These are phyloP conservation scores for Chaetops frenatus DNA, from an alignment of 2,113 vertebrate species.

Conservation along the genomic window DNA sequence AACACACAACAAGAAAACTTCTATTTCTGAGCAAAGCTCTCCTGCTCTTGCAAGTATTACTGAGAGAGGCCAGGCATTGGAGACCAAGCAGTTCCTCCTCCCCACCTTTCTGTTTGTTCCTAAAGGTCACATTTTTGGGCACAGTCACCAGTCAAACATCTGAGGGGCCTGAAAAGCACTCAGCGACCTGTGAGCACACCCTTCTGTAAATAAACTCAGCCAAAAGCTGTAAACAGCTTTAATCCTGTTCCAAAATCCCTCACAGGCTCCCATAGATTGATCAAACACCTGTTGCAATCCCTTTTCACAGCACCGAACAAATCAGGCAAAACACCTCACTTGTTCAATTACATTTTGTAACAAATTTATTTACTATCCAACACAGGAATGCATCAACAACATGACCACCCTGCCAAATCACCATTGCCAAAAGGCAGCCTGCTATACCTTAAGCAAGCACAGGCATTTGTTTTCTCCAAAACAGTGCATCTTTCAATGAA, in stretches of 20 bases:
- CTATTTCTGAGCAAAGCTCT: background rate
- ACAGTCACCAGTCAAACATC: background rate
- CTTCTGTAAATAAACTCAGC: background rate
- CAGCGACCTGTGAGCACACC: background rate
- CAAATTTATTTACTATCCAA: background rate
- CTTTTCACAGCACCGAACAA: background rate
- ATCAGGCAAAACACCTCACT: background rate
- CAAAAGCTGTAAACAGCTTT: background rate
- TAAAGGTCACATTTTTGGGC: background rate
- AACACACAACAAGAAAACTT: background rate
- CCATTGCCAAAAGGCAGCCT: background rate
- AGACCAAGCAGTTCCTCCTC: background rate
- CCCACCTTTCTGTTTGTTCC: background rate
- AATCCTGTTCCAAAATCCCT: background rate
- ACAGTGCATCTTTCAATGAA: background rate
- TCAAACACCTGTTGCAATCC: too few species aligned
- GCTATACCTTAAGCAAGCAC: background rate
- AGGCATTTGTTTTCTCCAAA: background rate
- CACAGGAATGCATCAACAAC: background rate
- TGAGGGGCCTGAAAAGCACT: background rate
- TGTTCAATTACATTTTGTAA: background rate
- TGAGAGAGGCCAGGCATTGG: background rate
- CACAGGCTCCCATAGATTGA: background rate
- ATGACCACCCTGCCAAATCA: background rate
- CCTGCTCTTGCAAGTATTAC: background rate